Evolutionary conservation across 2,888 invertebrate genomes (phyloP), one percentile per base, ranked within the genome.

Genomic region (Drosophila limbata): DNA sequence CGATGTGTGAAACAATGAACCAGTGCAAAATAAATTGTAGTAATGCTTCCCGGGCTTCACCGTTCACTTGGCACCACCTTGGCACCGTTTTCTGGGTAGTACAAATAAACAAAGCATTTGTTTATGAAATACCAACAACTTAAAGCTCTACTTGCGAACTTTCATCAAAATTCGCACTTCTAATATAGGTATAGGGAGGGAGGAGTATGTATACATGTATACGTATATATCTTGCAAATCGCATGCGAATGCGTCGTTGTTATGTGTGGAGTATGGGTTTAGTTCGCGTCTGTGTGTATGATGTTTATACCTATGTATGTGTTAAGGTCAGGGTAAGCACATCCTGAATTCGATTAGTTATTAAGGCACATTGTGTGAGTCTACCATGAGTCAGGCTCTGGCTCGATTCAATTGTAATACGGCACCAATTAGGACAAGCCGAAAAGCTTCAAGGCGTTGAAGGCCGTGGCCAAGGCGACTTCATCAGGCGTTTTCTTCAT

Each of bases 371-470:
- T 83, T 47, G 56, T 77, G 72, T 80, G 88, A 86, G 83, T 88
- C 39, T 28, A 28, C 79, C 84, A 25, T 5, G 25, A 25, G 25
- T 25, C 25, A 1, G 6, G 5, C 76, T n/a, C n/a, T 83, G 80
- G 82, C 76, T 86, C 73, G 69, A 75, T 67, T 66, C 52, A 73
- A 64, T 64, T 53, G 13, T 55, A 53, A 25, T 63, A 59, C 48
- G 15, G 44, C 28, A 57, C 47, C 39, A 42, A 42, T 60, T 82
- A 87, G 90, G 96, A 96, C 65, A 97, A 93, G 21, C 97, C 97
- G 92, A 98, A 98, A 37, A 98, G 92, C 93, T 98, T 98, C 72
- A 98, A 94, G 40, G 98, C 98, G 93, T 97, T 98, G 91, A 97
- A 97, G 68, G 98, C 97, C 9, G 98, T 97, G 25, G 97, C 96